Conservation (phyloP, 1,140 invertebrate genomes). For the Theocolax elegans region DNA sequence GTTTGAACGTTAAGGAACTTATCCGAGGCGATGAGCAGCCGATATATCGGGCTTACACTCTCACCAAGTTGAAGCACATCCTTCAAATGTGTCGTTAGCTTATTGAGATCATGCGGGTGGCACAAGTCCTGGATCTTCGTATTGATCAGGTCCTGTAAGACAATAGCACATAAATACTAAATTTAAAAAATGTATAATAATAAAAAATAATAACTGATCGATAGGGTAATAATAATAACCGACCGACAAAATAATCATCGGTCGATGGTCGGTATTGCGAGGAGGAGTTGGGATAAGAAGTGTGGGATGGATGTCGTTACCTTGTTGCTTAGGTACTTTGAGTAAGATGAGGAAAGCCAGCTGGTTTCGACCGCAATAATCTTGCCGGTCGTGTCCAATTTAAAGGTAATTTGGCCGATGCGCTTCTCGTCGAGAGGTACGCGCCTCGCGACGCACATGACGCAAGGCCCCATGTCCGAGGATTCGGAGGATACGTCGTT, state of each 20-base stretch:
- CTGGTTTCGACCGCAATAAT: constrained; percentile 83
- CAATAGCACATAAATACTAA: no score
- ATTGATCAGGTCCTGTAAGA: constrained; percentile 73
- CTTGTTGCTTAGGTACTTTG: constrained; percentile 74
- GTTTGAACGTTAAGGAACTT: constrained; percentile 87
- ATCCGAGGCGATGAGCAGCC: constrained; percentile 79
- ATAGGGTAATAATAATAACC: no score
- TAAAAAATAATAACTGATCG: no score
- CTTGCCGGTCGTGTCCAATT: constrained; percentile 86
- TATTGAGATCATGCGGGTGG: constrained; percentile 79
- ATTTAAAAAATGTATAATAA: no score
- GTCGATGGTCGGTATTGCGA: no score
- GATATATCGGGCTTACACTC: constrained; percentile 80
- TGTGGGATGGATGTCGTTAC: no score
- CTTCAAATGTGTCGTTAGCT: constrained; percentile 79
- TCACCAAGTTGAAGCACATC: constrained; percentile 77
- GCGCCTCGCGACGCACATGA: constrained; percentile 86
- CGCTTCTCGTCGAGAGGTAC: constrained; percentile 86
- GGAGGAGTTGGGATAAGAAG: no score
- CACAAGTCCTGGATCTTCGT: constrained; percentile 81
- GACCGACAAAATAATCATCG: no score
- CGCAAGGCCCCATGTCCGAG: constrained; percentile 71
- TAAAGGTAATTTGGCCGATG: constrained; percentile 88
- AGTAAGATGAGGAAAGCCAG: constrained; percentile 74
- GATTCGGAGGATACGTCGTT: constrained; percentile 66